Base-by-base conservation (phyloP, 1,140 invertebrate species). In the Drosophila azteca region DNA sequence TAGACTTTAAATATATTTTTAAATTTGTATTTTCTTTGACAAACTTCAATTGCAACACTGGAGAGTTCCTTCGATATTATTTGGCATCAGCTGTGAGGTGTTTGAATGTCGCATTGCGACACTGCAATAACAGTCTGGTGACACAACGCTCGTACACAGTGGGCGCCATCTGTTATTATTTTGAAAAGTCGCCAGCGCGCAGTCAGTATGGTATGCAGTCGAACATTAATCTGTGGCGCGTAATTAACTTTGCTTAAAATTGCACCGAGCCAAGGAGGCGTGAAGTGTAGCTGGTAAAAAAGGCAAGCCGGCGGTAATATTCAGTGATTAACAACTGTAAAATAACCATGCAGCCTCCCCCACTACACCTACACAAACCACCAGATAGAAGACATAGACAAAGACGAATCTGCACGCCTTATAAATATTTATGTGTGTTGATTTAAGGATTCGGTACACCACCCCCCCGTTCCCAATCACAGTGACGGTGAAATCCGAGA, bases 231-330 rank as follows among this genome's bases (percentile, higher is more conserved):
- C 75, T 85, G 65, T 55, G 55, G 67, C 26, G 66, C 51, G 67
- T 85, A 85, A 85, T 87, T 88, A 85, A 82, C 83, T 88, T 22
- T 81, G 70, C 80, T 87, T 87, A 82, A 88, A 85, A 87, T 88
- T 76, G 51, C 83, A 65, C 46, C 81, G 58, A 77, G 70, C 57
- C 84, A 88, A 64, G 35, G 35, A 77, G 68, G 58, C 83, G 81
- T 88, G 84, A 88, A 88, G 65, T 67, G 73, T 52, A 54, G 41
- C 15, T 24, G 71, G 31, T 52, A 20, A 20, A 45, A 69, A 63
- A 62, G 53, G 39, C 20, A 61, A 39, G 52, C 20, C 57, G 45
- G 8, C 39, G 45, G 51, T 55, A 69, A 53, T 57, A 74, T 59
- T 57, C 71, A 59, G 73, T 77, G 66, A 88, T 88, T 87, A 88